Evolutionary conservation across 2,888 invertebrate species (phyloP).

Genomic region (Scaptomyza flava): DNA sequence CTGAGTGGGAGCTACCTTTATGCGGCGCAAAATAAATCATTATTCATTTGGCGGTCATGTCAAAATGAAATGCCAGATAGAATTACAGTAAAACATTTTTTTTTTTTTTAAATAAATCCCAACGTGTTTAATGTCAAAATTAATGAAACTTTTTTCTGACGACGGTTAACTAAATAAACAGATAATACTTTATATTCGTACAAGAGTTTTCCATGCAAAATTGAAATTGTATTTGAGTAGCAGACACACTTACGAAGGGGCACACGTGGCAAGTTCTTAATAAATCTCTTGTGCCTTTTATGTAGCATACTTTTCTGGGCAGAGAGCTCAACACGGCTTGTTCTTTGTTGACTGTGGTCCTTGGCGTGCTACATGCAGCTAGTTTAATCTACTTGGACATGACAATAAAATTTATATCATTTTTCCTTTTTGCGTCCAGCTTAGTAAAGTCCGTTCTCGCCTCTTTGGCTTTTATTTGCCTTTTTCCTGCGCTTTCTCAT

Average conservation of each 20-base stretch:
- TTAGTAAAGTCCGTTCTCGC: slow-evolving; percentile 76
- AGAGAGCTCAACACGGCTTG: slow-evolving; percentile 24
- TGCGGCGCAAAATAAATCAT: slow-evolving; percentile 70
- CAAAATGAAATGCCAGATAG: slow-evolving; percentile 73
- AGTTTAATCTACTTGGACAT: slow-evolving; percentile 81
- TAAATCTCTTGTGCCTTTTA: slow-evolving; percentile 68
- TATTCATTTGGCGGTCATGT: slow-evolving; percentile 75
- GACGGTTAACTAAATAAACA: slow-evolving; percentile 13
- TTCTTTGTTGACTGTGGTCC: slow-evolving; percentile 7
- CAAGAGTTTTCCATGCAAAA: slow-evolving; percentile 31
- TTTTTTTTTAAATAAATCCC: slow-evolving; percentile 13
- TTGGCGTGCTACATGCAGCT: slow-evolving; percentile 58
- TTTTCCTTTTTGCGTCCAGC: slow-evolving; percentile 56
- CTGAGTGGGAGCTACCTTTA: slow-evolving; percentile 40
- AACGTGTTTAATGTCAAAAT: slow-evolving; percentile 54
- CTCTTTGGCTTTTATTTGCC: slow-evolving; percentile 73
- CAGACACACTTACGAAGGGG: slow-evolving; percentile 16
- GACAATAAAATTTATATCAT: slow-evolving; percentile 81
- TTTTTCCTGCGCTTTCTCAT: slow-evolving; percentile 45
- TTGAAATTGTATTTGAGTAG: slow-evolving; percentile 50
- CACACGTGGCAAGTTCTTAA: slow-evolving; percentile 49
- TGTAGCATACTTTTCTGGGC: slow-evolving; percentile 62
- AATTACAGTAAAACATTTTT: slow-evolving; percentile 31
- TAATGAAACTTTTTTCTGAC: slow-evolving; percentile 52
- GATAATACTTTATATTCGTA: background rate